phyloP scores from a whole-genome alignment of 2,113 vertebrate genomes.

The Daphoenositta chrysoptera region DNA sequence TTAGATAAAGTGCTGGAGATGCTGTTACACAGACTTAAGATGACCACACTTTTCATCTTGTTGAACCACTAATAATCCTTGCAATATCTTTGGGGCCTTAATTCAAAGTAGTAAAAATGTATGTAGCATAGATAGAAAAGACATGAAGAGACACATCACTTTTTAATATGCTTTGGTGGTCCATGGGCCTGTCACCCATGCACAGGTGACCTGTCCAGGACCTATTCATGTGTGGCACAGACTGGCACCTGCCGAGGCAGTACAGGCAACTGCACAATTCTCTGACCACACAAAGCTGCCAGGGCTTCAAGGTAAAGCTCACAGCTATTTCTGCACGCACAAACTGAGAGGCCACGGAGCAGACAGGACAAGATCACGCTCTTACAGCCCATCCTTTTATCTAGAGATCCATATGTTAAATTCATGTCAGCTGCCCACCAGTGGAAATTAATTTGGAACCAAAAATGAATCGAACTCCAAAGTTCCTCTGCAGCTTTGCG shows the following conservation, averaged over 20 bases:
- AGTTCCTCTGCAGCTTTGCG: background rate
- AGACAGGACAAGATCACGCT: background rate
- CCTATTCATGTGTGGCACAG: rapidly evolving
- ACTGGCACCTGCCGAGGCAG: background rate
- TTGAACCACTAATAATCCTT: background rate
- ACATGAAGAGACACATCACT: background rate
- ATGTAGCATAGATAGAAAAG: background rate
- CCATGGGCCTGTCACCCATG: background rate
- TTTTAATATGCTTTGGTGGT: background rate
- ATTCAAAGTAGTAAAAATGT: background rate
- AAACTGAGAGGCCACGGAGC: rapidly evolving
- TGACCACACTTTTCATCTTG: background rate
- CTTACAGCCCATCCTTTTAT: background rate
- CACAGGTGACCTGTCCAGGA: background rate
- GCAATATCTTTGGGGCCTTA: background rate
- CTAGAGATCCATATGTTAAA: background rate
- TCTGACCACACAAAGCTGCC: background rate
- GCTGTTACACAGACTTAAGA: background rate
- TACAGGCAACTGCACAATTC: background rate
- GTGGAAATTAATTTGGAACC: background rate
- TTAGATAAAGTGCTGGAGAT: background rate
- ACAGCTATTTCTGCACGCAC: background rate
- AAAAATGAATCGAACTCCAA: background rate
- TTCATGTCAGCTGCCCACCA: background rate
- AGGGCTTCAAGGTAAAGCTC: background rate